Percentiles rank a stretch among this genome's conserved stretches.
These are phyloP conservation scores for Microcaecilia unicolor DNA, from an alignment of 2,797 vertebrate genomes.

Conservation along the genomic window DNA sequence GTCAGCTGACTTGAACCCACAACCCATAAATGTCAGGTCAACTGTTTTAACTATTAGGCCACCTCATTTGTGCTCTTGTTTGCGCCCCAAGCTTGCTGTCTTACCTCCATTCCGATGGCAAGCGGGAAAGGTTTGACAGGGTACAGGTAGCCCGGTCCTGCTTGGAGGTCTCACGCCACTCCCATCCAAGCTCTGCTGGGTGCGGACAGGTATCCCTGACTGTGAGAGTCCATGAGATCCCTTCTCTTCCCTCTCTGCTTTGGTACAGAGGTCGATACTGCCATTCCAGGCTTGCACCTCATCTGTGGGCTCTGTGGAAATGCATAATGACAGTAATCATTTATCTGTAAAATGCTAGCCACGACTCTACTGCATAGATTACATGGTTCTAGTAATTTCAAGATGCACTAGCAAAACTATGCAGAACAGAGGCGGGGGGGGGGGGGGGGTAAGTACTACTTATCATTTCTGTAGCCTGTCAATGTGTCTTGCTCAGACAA, in stretches of 20 bases:
- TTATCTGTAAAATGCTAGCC: too few relatives aligned
- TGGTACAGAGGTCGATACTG: constrained; percentile 55
- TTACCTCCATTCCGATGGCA: constrained; percentile 81
- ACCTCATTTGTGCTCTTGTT: too few relatives aligned
- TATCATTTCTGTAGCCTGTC: too few relatives aligned
- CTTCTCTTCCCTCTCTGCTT: constrained; percentile 67
- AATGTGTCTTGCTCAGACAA: too few relatives aligned
- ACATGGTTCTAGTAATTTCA: too few relatives aligned
- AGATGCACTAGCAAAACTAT: too few relatives aligned
- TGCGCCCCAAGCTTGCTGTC: background rate
- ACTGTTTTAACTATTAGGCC: too few relatives aligned
- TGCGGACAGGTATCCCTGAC: constrained; percentile 73
- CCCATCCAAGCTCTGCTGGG: constrained; percentile 44
- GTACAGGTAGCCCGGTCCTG: constrained; percentile 61
- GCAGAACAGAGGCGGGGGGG: background rate
- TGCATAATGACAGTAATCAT: too few relatives aligned
- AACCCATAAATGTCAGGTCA: too few relatives aligned
- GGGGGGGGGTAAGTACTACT: background rate
- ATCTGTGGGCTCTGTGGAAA: constrained; percentile 55
- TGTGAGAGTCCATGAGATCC: constrained; percentile 36
- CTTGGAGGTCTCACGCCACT: constrained; percentile 52
- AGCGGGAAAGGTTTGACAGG: constrained; percentile 85
- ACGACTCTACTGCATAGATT: too few relatives aligned
- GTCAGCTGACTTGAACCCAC: too few relatives aligned
- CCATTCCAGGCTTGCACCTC: constrained; percentile 66